Conservation (phyloP, 2,888 invertebrate species). For the Thymelicus lineola region DNA sequence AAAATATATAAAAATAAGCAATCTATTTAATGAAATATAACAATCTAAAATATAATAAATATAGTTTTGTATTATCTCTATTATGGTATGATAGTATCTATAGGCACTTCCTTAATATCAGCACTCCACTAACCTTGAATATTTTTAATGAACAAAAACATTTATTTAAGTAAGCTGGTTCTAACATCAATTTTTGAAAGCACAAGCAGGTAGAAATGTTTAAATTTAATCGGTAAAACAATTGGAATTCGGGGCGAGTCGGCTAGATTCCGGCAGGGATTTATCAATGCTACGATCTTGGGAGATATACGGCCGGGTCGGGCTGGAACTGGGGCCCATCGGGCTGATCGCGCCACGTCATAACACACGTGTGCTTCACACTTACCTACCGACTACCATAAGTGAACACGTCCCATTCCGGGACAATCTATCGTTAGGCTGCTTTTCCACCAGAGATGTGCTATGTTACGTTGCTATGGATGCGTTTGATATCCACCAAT, state of each 20-base stretch:
- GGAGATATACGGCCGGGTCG: conserved; percentile 65
- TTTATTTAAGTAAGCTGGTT: background rate
- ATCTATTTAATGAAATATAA: too few relatives aligned
- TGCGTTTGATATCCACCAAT: too few relatives aligned
- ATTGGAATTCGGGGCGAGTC: conserved; percentile 45
- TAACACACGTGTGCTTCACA: conserved; percentile 78
- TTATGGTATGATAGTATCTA: too few relatives aligned
- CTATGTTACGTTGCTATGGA: too few relatives aligned
- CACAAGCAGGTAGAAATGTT: conserved; percentile 18
- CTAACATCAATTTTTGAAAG: background rate
- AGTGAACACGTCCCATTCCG: background rate
- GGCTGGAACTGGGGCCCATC: conserved; percentile 73
- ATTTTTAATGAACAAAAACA: too few relatives aligned
- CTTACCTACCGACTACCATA: conserved; percentile 53
- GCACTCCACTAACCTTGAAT: too few relatives aligned
- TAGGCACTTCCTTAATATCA: too few relatives aligned
- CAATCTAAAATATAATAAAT: too few relatives aligned
- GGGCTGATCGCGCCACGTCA: conserved; percentile 63
- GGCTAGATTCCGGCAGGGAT: conserved; percentile 50
- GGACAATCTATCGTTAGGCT: too few relatives aligned
- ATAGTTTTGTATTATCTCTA: too few relatives aligned
- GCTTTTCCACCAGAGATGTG: too few relatives aligned
- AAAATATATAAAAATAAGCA: too few relatives aligned
- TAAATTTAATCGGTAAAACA: conserved; percentile 37
- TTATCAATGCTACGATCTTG: conserved; percentile 74